Conservation (phyloP, 2,888 invertebrate genomes). For the Orthonevra nobilis region DNA sequence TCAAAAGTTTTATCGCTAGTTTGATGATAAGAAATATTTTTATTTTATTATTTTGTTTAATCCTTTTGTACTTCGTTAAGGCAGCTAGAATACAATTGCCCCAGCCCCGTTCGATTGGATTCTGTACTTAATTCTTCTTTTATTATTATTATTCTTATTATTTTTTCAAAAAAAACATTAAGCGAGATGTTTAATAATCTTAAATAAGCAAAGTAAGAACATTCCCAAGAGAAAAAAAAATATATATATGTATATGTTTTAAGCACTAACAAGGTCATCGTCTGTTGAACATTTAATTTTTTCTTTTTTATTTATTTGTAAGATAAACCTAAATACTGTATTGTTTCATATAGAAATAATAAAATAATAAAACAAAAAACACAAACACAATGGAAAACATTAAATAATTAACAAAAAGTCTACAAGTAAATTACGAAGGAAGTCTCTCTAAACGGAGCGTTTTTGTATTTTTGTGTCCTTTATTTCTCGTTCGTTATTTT, state of each 20-base stretch:
- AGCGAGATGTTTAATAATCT: no score
- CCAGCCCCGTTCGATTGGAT: constrained; percentile 34
- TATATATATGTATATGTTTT: neutral
- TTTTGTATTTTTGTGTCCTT: constrained; percentile 1
- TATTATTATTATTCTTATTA: no score
- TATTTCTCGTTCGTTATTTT: constrained; percentile 34
- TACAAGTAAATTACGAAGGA: no score
- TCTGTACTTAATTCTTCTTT: constrained; percentile 64
- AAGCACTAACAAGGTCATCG: constrained; percentile 40
- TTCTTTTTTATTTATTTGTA: constrained; percentile 68
- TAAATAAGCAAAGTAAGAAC: neutral
- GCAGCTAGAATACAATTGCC: no score
- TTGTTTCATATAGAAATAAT: constrained; percentile 55
- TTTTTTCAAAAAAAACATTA: constrained; percentile 1
- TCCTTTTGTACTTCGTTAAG: constrained; percentile 18
- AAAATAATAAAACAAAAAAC: constrained; percentile 20
- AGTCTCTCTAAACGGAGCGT: no score
- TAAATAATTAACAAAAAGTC: constrained; percentile 10
- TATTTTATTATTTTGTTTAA: constrained; percentile 35
- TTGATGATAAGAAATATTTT: constrained; percentile 46
- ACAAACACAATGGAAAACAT: neutral
- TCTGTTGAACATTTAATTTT: constrained; percentile 65
- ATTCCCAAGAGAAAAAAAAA: constrained; percentile 27
- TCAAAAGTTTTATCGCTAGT: constrained; percentile 46
- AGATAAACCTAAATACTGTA: constrained; percentile 55